Base-by-base conservation (phyloP, 2,797 vertebrate genomes). In the Lates japonicus region DNA sequence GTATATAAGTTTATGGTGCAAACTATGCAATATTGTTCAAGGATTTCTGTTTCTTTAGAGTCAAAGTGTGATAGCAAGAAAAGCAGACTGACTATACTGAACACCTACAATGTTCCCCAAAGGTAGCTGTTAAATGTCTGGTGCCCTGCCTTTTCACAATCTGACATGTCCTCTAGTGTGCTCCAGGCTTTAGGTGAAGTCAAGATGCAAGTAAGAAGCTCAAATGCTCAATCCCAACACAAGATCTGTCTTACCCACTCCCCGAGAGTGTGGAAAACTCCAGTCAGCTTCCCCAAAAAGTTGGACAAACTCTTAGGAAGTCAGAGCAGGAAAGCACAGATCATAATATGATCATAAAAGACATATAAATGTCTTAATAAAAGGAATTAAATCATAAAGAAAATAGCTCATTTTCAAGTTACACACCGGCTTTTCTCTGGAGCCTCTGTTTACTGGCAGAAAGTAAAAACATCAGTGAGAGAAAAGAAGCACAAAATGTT, bases 241-340 rank as follows among this genome's bases (percentile, higher is more conserved):
- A 69, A 29, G 2, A 75, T 81, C 12, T 7, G 67, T 81, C 94
- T 94, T 92, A 95, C 94, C 94, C 93, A 94, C 74, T 91, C 87
- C 39, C 94, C 93, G 31, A 95, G 73, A 44, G 78, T 81, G 70
- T 94, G 93, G 83, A 95, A 92, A 78, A 92, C 91, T 35, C 92
- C 93, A 0, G 88, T 91, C 89, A 95, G 79, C 83, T 89, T 95
- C 70, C 93, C 92, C 54, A 94, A 71, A 64, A 93, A 68, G 70
- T 74, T 92, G 76, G 89, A 87, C 31, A 86, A 78, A 74, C 64
- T 88, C 94, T 95, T 48, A 12, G 46, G 41, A 85, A 77, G 76
- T 29, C 65, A 88, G 2, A 70, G 41, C 25, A 87, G 6, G 75
- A 73, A 72, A 3, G 2, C 3, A 31, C 14, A 70, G 1, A 33